Evolutionary conservation across 2,888 invertebrate genomes (phyloP).

Genomic region (Dolichomitus sp.): DNA sequence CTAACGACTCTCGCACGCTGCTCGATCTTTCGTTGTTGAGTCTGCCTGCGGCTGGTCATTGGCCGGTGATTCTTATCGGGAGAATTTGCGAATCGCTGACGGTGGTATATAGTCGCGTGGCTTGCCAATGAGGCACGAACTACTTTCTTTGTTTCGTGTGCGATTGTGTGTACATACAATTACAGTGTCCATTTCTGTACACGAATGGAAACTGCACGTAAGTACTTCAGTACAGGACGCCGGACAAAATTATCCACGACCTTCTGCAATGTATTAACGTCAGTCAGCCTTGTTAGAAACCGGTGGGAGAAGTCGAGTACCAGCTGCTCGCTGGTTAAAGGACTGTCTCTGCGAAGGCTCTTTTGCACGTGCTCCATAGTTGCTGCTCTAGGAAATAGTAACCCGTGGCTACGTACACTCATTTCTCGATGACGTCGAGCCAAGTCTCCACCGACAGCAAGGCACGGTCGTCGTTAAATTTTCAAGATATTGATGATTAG

Average conservation of each 20-base stretch:
- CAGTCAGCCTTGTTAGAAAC: conserved; percentile 29
- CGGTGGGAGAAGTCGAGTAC: background rate
- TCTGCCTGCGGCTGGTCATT: conserved; percentile 1
- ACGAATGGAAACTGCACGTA: background rate
- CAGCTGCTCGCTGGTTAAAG: conserved; percentile 46
- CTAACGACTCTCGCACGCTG: background rate
- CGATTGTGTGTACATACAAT: background rate
- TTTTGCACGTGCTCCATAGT: conserved; percentile 34
- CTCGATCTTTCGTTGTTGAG: background rate
- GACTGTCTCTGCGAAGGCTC: conserved; percentile 27
- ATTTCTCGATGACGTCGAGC: conserved; percentile 2
- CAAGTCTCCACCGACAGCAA: background rate
- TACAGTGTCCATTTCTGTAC: too few species aligned
- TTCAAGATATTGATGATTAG: background rate
- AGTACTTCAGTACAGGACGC: conserved; percentile 9
- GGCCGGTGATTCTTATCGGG: conserved; percentile 41
- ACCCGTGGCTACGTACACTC: background rate
- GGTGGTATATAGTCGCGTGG: conserved; percentile 27
- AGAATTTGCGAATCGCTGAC: conserved; percentile 19
- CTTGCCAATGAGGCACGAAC: conserved; percentile 6
- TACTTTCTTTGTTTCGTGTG: conserved; percentile 30
- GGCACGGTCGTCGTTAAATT: background rate
- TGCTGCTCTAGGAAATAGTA: background rate
- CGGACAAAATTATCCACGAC: conserved; percentile 37
- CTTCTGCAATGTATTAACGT: conserved; percentile 44